phyloP scores from a whole-genome alignment of 2,113 vertebrate genomes.

The Cranoglanis bouderius region DNA sequence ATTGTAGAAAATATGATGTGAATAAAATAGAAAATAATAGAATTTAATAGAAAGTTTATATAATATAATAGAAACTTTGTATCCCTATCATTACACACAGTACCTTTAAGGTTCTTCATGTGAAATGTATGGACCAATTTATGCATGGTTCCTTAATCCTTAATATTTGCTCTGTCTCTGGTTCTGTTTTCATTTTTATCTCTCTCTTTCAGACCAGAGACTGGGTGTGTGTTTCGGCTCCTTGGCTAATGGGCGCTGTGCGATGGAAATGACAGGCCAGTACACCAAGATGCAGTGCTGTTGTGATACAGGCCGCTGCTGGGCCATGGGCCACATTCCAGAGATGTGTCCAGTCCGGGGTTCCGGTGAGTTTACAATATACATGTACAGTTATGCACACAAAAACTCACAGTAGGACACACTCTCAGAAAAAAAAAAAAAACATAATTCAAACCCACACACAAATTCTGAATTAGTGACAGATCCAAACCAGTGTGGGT shows the following conservation, averaged over 20 bases:
- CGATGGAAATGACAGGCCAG: slow-evolving; percentile 83
- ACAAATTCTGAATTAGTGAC: neutral
- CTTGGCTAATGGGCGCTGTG: slow-evolving; percentile 88
- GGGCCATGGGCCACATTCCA: slow-evolving; percentile 84
- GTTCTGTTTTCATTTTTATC: neutral
- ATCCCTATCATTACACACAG: neutral
- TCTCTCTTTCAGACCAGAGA: slow-evolving; percentile 82
- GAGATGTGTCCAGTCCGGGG: slow-evolving; percentile 95
- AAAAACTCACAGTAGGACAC: neutral
- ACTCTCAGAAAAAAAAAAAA: neutral
- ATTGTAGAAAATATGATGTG: too few species aligned
- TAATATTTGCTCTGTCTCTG: neutral
- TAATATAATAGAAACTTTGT: too few species aligned
- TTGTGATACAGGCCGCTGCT: slow-evolving; percentile 93
- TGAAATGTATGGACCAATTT: neutral
- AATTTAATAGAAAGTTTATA: too few species aligned
- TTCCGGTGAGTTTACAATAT: slow-evolving; percentile 78
- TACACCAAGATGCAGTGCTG: slow-evolving; percentile 94
- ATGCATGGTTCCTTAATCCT: neutral
- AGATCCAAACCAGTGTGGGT: neutral
- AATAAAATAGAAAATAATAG: too few species aligned
- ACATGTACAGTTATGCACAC: neutral
- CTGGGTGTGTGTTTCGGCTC: slow-evolving; percentile 88
- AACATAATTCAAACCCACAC: slow-evolving; percentile 1
- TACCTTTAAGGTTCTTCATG: neutral